Conservation (phyloP, 2,113 vertebrate genomes). For the Bolborhynchus lineola region DNA sequence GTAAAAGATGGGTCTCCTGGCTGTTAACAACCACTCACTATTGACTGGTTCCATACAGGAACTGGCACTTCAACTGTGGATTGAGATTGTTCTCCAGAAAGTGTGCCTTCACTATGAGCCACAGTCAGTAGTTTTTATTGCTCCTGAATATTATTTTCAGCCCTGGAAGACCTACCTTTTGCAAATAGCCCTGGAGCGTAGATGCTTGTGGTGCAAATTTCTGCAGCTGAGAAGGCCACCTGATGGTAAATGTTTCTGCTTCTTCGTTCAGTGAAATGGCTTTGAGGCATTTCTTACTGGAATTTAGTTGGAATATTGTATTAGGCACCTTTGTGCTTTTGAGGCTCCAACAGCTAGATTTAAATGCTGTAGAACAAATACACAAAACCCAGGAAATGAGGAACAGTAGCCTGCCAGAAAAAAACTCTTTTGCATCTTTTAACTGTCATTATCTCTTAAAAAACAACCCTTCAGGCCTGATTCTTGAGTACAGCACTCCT, state of each 20-base stretch:
- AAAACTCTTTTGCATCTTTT: neutral
- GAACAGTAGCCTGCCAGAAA: neutral
- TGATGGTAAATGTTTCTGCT: constrained; percentile 38
- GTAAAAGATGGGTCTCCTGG: neutral
- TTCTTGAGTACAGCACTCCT: neutral
- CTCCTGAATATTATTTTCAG: neutral
- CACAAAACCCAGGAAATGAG: neutral
- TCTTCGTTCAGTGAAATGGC: neutral
- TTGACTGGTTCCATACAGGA: neutral
- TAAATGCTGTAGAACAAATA: neutral
- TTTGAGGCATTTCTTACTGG: neutral
- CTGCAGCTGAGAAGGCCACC: constrained; percentile 7
- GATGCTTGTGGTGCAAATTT: neutral
- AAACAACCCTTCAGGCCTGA: neutral
- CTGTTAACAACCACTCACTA: neutral
- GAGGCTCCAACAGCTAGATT: neutral
- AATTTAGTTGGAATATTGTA: neutral
- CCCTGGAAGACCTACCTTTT: neutral
- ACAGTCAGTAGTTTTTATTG: neutral
- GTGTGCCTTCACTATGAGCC: neutral
- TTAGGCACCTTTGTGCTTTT: constrained; percentile 11
- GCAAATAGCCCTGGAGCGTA: neutral
- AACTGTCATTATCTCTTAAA: neutral
- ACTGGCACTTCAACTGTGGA: neutral
- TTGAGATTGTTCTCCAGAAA: neutral